A percentile compares a stretch with the other conserved stretches of the same genome.
Evolutionary conservation across 2,113 vertebrate genomes (phyloP).

Genomic region (Mastomys coucha): DNA sequence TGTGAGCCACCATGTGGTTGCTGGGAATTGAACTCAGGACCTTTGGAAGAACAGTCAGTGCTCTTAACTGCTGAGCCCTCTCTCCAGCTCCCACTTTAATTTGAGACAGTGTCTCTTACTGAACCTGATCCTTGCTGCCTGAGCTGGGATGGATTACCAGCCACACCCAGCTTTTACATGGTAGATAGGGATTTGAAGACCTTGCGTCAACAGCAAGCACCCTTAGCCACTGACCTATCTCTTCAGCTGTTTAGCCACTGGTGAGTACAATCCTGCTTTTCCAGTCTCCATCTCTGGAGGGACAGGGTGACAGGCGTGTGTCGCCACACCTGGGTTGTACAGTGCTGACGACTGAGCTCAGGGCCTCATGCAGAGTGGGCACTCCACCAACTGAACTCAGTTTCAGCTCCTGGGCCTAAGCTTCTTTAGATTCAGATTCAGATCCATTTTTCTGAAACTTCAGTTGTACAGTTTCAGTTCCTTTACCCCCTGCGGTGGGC

Average conservation of each 20-base stretch:
- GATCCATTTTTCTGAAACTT: slow-evolving; percentile 43
- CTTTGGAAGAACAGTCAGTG: too few species aligned
- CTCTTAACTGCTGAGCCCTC: too few species aligned
- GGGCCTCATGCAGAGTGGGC: too few species aligned
- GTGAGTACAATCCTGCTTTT: too few species aligned
- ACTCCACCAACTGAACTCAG: background rate
- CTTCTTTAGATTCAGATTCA: slow-evolving; percentile 37
- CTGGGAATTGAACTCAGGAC: too few species aligned
- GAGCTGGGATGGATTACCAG: background rate
- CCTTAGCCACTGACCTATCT: background rate
- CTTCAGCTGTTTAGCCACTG: too few species aligned
- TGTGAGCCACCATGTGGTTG: too few species aligned
- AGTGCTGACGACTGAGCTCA: background rate
- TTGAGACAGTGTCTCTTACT: background rate
- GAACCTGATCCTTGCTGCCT: background rate
- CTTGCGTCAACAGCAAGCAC: background rate
- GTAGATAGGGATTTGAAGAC: background rate
- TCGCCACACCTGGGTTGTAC: background rate
- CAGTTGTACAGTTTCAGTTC: slow-evolving; percentile 27
- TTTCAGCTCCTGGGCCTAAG: background rate
- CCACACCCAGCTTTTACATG: too few species aligned
- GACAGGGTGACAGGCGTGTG: too few species aligned
- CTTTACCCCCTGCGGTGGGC: background rate
- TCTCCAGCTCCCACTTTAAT: too few species aligned
- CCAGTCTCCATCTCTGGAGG: too few species aligned